These are phyloP conservation scores for Naso thynnoides DNA, from an alignment of 2,797 vertebrate species.

Conservation along the genomic window DNA sequence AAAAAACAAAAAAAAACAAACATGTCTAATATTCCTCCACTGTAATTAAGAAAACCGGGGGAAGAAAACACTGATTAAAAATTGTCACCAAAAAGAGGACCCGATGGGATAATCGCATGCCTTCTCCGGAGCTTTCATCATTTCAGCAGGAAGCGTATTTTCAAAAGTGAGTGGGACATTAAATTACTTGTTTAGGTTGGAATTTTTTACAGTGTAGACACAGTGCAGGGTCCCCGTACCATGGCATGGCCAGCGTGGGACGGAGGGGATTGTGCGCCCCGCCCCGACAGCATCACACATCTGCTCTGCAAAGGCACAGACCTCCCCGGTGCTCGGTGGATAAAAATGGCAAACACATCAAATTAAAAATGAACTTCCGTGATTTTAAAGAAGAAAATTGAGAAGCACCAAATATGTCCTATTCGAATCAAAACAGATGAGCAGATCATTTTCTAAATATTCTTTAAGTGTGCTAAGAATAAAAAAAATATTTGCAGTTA, in stretches of 20 bases:
- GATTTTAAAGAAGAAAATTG: not conserved
- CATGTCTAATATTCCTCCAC: not conserved
- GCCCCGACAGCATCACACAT: conserved; percentile 77
- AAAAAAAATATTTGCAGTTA: not conserved
- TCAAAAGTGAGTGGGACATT: not conserved
- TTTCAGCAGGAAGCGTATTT: not conserved
- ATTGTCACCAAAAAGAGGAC: not conserved
- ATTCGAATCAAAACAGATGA: not conserved
- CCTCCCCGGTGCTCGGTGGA: conserved; percentile 19
- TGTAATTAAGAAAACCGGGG: not conserved
- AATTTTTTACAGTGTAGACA: conserved; percentile 73
- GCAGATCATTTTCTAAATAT: not conserved
- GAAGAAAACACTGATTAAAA: not conserved
- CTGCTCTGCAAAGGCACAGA: conserved; percentile 61
- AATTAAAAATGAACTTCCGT: conserved; percentile 14
- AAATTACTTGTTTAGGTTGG: conserved; percentile 15
- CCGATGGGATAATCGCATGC: not conserved
- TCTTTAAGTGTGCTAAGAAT: not conserved
- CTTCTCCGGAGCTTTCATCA: not conserved
- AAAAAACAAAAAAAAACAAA: not conserved
- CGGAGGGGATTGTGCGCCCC: conserved; percentile 75
- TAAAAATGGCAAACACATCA: not conserved
- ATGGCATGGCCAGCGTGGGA: conserved; percentile 47
- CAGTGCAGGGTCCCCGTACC: conserved; percentile 19
- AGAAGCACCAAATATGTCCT: no score